Base-by-base conservation (phyloP, 2,888 invertebrate species). In the Bellardia bayeri region DNA sequence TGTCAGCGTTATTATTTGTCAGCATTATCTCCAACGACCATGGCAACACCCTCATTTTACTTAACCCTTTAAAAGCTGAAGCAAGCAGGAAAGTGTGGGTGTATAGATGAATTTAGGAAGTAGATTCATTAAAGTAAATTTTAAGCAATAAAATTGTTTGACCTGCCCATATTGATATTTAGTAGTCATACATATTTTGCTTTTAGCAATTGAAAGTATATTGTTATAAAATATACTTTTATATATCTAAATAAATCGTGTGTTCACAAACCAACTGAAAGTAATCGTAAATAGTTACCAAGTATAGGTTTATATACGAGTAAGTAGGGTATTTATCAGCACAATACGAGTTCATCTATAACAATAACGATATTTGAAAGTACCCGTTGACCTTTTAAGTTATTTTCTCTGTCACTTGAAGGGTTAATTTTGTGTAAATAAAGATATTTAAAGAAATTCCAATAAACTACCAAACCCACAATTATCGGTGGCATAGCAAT, bases 391-490 rank as follows among this genome's bases (percentile, higher is more conserved):
- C 56, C 16, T 54, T 33, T 13, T 13, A 40, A 2, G 13, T 11
- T 16, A 16, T 37, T 69, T 40, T 16, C 11, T 8, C 6, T 23
- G 2, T 0, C 40, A 9, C 40, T 0, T 16, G 13, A 72, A 30
- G 66, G 51, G 56, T 84, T 84, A 79, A 64, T 40, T 14, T 61
- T 63, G 51, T 68, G 23, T 40, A 68, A 14, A 69, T 37, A 56
- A 23, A 58, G 40, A 66, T 84, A 51, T 79, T 66, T 66, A 78
- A 33, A 63, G 63, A 81, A 84, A 87, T 87, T 83, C 84, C 81
- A 80, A 58, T 75, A 79, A 81, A 66, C 51, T 75, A 81, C 76
- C 81, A 84, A 81, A 68, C 81, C 84, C 83, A 81, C 76, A 76
- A 87, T 84, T 76, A 81, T 54, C 49, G 66, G 40, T 69, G 54